Evolutionary conservation across 2,113 vertebrate genomes (phyloP), one percentile per base, ranked within the genome.

Genomic region (Dasyurus viverrinus): DNA sequence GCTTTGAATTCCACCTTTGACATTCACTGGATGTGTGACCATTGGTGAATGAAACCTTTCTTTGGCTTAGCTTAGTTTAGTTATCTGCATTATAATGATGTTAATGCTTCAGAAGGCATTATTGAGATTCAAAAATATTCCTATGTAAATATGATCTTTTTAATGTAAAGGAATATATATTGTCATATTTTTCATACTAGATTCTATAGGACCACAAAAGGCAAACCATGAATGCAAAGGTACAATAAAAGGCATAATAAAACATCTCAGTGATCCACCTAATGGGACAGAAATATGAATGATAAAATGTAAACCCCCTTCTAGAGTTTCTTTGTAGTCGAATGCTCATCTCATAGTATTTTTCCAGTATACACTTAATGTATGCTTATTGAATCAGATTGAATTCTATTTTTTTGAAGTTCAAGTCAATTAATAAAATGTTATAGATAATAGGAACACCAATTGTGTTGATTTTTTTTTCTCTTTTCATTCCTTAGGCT

Each of bases 31-130:
- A 7, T n/a, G 11, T 76, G 6, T n/a, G 68, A 22, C 4, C 30
- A n/a, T 4, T 19, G 14, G 0, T n/a, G 36, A n/a, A 76, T 76
- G 0, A n/a, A n/a, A 5, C 1, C 16, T n/a, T 22, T 22, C 6
- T 22, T 4, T 22, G 16, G 16, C 9, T 76, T 68, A 16, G 10
- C 1, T 76, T 68, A 16, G 10, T 4, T 76, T 76, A n/a, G 36
- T 76, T 1, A n/a, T 7, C 14, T n/a, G 4, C 19, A 19, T n/a
- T n/a, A 36, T 30, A 2, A 36, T 16, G 3, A 4, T n/a, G 14
- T 76, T 76, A n/a, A 76, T n/a, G 36, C 5, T 19, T n/a, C 36
- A 76, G 36, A n/a, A 1, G 5, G 36, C 1, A n/a, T 76, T 76
- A n/a, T 76, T n/a, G 4, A n/a, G 30, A 2, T n/a, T n/a, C n/a